Evolutionary conservation across 2,113 vertebrate species (phyloP).

Genomic region (Elephantulus edwardii): DNA sequence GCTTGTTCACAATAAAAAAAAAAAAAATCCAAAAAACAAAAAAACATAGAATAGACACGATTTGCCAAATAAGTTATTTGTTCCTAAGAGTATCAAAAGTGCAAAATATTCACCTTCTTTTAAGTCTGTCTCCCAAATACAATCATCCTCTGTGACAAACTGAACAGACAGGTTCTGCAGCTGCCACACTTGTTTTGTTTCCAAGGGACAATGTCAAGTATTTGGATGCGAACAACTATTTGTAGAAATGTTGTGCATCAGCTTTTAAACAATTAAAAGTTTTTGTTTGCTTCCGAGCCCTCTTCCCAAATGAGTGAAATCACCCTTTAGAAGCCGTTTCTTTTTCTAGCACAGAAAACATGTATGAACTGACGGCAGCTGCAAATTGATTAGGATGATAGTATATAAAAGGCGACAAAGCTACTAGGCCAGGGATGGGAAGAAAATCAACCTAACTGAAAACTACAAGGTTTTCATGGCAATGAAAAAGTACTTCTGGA

Average conservation of each 20-base stretch:
- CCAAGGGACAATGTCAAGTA: not conserved
- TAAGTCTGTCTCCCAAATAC: conserved; percentile 66
- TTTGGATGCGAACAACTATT: not conserved
- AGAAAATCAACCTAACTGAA: not conserved
- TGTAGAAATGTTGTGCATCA: not conserved
- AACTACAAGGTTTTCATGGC: not conserved
- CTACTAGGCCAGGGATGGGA: not conserved
- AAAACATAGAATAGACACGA: conserved; percentile 72
- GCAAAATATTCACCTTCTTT: conserved; percentile 83
- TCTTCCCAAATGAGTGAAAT: conserved; percentile 1
- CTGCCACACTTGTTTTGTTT: not conserved
- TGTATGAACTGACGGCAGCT: not conserved
- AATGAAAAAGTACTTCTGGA: not conserved
- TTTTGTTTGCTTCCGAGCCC: conserved; percentile 9
- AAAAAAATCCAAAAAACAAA: conserved; percentile 37
- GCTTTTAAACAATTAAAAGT: not conserved
- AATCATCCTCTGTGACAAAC: conserved; percentile 19
- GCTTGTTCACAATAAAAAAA: conserved; percentile 84
- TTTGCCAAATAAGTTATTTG: conserved; percentile 87
- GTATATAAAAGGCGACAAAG: not conserved
- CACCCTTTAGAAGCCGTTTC: not conserved
- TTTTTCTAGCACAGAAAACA: conserved; percentile 3
- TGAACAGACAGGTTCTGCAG: not conserved
- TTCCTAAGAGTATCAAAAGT: conserved; percentile 86
- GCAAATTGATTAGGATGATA: not conserved